Evolutionary conservation across 2,113 vertebrate species (phyloP).

Genomic region (Nannospalax galili): DNA sequence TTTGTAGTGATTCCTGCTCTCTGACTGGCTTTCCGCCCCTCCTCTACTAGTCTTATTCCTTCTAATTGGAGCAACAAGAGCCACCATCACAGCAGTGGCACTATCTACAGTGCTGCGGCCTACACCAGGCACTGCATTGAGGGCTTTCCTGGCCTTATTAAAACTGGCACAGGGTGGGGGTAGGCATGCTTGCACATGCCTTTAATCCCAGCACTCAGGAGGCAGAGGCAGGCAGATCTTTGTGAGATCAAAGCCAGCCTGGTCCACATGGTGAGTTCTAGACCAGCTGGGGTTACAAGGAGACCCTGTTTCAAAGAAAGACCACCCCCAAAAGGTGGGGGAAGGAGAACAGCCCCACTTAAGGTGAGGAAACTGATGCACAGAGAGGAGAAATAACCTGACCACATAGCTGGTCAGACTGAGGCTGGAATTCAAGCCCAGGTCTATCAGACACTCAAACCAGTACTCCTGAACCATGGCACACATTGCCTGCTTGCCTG

Average conservation of each 20-base stretch:
- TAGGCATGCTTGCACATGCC: no score
- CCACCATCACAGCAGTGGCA: no score
- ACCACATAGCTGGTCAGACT: neutral
- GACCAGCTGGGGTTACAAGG: no score
- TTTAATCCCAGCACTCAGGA: no score
- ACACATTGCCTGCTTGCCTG: neutral
- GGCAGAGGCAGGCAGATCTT: no score
- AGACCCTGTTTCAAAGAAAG: no score
- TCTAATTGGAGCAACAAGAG: neutral
- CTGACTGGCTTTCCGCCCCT: neutral
- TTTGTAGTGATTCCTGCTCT: neutral
- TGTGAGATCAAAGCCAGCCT: no score
- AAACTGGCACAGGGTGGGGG: neutral
- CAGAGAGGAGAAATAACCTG: neutral
- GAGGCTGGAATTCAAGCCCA: neutral
- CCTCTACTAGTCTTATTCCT: neutral
- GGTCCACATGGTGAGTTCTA: no score
- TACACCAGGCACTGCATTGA: neutral
- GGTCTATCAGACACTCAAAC: neutral
- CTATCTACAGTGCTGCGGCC: neutral
- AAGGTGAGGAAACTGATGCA: neutral
- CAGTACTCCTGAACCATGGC: neutral
- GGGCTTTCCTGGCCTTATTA: neutral
- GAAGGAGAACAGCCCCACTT: neutral
- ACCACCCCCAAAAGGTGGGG: neutral